Conservation (phyloP, 2,888 invertebrate genomes). For the Sarcophaga variegata region DNA sequence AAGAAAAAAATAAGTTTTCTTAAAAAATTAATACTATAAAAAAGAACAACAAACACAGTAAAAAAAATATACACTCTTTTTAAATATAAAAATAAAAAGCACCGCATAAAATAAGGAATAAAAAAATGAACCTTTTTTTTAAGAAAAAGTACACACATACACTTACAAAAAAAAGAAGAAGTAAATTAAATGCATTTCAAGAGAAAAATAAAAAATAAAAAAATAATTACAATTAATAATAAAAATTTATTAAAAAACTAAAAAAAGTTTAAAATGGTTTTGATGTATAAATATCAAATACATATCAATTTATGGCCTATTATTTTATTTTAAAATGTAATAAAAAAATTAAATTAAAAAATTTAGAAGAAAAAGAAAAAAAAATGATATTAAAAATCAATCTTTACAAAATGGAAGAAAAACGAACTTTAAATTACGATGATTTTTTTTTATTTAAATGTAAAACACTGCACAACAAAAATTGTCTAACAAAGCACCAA, state of each 20-base stretch:
- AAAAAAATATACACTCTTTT: neutral
- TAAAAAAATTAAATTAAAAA: constrained; percentile 20
- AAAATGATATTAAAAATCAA: constrained; percentile 56
- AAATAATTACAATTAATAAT: constrained; percentile 45
- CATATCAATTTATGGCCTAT: constrained; percentile 81
- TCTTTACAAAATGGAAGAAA: constrained; percentile 51
- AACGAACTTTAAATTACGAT: constrained; percentile 68
- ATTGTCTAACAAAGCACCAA: constrained; percentile 61
- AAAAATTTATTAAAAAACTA: constrained; percentile 52
- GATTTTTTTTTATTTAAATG: constrained; percentile 69
- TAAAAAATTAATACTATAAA: constrained; percentile 47
- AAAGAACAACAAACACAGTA: constrained; percentile 70
- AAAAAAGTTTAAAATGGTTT: constrained; percentile 69
- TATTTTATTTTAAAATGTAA: constrained; percentile 74
- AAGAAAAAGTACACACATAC: constrained; percentile 55
- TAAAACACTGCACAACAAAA: constrained; percentile 73
- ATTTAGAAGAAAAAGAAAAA: constrained; percentile 22
- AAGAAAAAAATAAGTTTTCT: neutral
- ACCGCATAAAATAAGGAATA: constrained; percentile 69
- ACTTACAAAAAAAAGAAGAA: constrained; percentile 31
- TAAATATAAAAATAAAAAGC: constrained; percentile 71
- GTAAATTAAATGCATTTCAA: constrained; percentile 55
- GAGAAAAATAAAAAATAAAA: constrained; percentile 53
- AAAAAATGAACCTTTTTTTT: constrained; percentile 41
- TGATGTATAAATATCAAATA: constrained; percentile 81